phyloP scores from a whole-genome alignment of 2,888 invertebrate genomes.

The Drosophila merina region DNA sequence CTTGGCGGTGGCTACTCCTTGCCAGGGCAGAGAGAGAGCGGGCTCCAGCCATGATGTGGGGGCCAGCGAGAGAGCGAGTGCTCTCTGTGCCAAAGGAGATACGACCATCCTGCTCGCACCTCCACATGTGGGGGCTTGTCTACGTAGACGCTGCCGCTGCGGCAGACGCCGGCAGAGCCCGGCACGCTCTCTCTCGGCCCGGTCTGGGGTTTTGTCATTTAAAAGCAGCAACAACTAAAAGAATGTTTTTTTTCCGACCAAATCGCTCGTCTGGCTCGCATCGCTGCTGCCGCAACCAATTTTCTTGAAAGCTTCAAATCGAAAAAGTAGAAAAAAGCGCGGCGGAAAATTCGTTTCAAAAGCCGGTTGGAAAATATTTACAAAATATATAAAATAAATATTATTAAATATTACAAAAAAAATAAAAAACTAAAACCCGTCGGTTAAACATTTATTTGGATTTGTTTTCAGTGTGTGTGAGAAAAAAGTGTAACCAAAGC shows the following conservation, averaged over 20 bases:
- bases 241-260: constrained; percentile 1
- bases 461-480: constrained; percentile 16
- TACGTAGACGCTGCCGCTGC: constrained; percentile 18
- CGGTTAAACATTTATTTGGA: constrained; percentile 2
- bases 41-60: constrained; percentile 32
- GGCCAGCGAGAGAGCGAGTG: constrained; percentile 10
- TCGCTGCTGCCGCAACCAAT: constrained; percentile 1
- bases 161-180: constrained; percentile 16
- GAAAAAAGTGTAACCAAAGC: constrained; percentile 1
- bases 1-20: background rate
- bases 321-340: constrained; percentile 63
- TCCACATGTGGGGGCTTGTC: constrained; percentile 6
- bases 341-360: constrained; percentile 49
- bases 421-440: background rate
- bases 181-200: constrained; percentile 9
- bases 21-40: constrained; percentile 1
- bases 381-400: background rate
- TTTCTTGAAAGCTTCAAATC: background rate
- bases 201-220: constrained; percentile 3
- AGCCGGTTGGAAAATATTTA: background rate
- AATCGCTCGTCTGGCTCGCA: constrained; percentile 5
- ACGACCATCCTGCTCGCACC: constrained; percentile 52
- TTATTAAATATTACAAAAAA: background rate
- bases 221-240: constrained; percentile 7
- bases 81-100: constrained; percentile 41